These are phyloP conservation scores for Burhinus bistriatus DNA, from an alignment of 2,113 vertebrate species.

Conservation along the genomic window DNA sequence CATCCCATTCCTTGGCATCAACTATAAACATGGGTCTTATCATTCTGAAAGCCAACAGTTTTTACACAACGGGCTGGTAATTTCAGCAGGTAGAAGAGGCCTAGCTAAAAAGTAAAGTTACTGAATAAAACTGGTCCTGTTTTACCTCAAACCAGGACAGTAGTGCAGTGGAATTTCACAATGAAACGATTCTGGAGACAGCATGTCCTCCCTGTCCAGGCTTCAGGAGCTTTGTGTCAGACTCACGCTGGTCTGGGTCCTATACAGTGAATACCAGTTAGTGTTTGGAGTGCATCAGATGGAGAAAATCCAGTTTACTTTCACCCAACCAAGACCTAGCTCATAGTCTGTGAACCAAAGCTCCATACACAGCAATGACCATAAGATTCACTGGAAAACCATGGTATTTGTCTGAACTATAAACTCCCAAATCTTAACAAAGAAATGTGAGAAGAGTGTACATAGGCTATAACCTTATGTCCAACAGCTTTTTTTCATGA, in stretches of 20 bases:
- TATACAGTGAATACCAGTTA: not conserved
- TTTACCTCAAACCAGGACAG: too few species aligned
- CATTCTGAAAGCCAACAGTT: too few species aligned
- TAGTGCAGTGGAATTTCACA: not conserved
- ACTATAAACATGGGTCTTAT: too few species aligned
- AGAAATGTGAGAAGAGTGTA: not conserved
- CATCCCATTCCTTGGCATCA: too few species aligned
- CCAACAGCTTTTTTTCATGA: not conserved
- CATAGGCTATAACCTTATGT: not conserved
- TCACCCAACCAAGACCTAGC: not conserved
- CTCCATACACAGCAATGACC: fast-evolving
- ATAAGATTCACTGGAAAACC: not conserved
- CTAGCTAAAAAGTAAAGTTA: too few species aligned
- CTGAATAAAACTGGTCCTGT: too few species aligned
- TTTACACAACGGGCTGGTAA: too few species aligned
- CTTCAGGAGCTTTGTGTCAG: not conserved
- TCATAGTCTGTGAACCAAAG: not conserved
- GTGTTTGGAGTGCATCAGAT: not conserved
- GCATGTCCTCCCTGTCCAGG: too few species aligned
- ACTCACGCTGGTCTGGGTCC: not conserved
- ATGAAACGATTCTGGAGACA: not conserved
- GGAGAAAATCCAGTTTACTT: not conserved
- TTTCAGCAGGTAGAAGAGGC: too few species aligned
- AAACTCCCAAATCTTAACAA: not conserved
- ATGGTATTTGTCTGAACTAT: not conserved